Evolutionary conservation across 2,113 vertebrate species (phyloP), one percentile per base, ranked within the genome.

Genomic region (Poeciliopsis turrubarensis): DNA sequence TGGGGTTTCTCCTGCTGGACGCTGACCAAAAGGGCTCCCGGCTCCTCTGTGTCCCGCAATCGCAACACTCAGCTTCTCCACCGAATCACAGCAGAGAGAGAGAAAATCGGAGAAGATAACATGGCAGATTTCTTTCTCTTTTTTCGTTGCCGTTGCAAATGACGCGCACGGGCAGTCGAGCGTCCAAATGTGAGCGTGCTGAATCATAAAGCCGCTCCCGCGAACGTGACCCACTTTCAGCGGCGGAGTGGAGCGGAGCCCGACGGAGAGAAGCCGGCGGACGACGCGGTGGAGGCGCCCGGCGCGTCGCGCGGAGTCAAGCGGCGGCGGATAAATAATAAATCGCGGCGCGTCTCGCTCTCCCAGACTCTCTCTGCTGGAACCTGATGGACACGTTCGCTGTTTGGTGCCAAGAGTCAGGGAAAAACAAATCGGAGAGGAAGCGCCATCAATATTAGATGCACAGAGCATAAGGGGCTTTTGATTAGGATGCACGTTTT

Each of bases 221-320:
- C 75, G 83, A 86, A 78, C 72, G 79, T 90, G 90, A 89, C 90
- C 89, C 86, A 91, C 41, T 89, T 91, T 84, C 57, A 63, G 68
- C 51, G 2, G 15, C 76, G 74, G 76, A 7, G 73, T 30, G 57
- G 25, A 44, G 8, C 14, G 2, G 3, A 8, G 65, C 5, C 60
- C 44, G 34, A 73, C 8, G 30, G 7, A 70, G 17, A 9, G 29
- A 7, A 77, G 60, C n/a, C 37, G 6, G 67, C 25, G 60, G 62
- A 54, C 32, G 25, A 54, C 25, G 9, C 25, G 25, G 22, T 3
- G 37, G 13, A 47, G 70, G 34, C 29, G 0, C 29, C 57, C 51
- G 8, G 41, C 5, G 9, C 9, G 51, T 54, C 25, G 51, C 8
- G 8, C 41, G 2, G 41, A 78, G 75, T 87, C 68, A 86, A 61